Evolutionary conservation across 2,113 vertebrate genomes (phyloP).

Genomic region (Oriolus oriolus): DNA sequence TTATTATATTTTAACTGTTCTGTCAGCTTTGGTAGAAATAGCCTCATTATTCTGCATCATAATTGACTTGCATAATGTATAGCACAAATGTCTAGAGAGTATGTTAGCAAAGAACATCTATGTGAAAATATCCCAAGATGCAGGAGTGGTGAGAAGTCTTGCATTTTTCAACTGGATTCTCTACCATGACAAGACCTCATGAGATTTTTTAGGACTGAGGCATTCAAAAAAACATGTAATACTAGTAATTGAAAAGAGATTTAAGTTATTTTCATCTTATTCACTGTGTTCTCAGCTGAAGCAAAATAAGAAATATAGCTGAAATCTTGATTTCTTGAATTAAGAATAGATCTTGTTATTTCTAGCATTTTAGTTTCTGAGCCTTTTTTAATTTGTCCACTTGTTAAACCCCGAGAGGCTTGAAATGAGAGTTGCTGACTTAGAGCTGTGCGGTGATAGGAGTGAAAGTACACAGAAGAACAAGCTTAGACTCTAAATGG

Average conservation of each 20-base stretch:
- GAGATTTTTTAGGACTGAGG: not conserved
- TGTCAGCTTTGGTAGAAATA: not conserved
- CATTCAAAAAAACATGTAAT: not conserved
- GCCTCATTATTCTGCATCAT: not conserved
- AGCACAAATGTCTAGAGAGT: not conserved
- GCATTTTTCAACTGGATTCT: not conserved
- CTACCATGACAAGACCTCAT: not conserved
- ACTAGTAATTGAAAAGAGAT: not conserved
- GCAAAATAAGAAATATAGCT: not conserved
- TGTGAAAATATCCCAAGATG: not conserved
- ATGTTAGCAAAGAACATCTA: not conserved
- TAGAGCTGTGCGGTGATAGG: not conserved
- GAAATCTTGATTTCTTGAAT: not conserved
- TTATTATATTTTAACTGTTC: not conserved
- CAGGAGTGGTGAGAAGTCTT: not conserved
- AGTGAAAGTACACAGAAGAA: not conserved
- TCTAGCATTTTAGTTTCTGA: not conserved
- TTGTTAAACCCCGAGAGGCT: not conserved
- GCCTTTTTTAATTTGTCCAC: not conserved
- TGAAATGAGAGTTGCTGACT: not conserved
- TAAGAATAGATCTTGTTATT: not conserved
- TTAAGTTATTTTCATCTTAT: not conserved
- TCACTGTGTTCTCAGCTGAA: not conserved
- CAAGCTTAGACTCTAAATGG: not conserved
- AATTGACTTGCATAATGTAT: not conserved